A percentile compares a stretch with the other conserved stretches of the same genome.
Evolutionary conservation across 2,888 invertebrate genomes (phyloP).

Genomic region (Drosophila barbarae): DNA sequence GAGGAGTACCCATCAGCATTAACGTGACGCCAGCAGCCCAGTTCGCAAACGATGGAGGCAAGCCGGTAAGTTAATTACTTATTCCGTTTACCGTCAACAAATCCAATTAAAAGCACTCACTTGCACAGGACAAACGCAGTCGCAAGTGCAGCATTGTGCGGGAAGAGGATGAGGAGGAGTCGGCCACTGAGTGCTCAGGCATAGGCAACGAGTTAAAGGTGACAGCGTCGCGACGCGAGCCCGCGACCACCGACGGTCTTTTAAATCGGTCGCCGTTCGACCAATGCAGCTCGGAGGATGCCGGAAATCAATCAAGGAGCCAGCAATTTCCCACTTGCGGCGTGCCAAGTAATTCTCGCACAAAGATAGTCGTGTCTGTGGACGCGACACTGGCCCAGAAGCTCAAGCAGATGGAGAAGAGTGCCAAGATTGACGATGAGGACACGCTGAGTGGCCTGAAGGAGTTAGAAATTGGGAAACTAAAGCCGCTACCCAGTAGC

Average conservation of each 20-base stretch:
- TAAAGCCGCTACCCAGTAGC: conserved; percentile 71
- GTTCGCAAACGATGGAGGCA: conserved; percentile 66
- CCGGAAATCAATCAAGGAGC: conserved; percentile 24
- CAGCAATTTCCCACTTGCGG: conserved; percentile 57
- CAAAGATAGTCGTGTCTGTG: conserved; percentile 80
- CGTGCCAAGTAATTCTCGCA: conserved; percentile 81
- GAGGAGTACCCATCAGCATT: conserved; percentile 74
- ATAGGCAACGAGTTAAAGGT: conserved; percentile 82
- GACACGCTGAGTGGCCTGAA: conserved; percentile 70
- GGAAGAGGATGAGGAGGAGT: conserved; percentile 96
- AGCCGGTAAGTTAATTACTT: conserved; percentile 49
- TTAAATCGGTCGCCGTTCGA: conserved; percentile 86
- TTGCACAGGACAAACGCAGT: conserved; percentile 81
- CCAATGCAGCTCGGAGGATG: conserved; percentile 65
- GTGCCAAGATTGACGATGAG: conserved; percentile 56
- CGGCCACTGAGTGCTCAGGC: conserved; percentile 80
- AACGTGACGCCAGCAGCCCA: conserved; percentile 73
- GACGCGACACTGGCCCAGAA: conserved; percentile 71
- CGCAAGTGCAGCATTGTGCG: conserved; percentile 95
- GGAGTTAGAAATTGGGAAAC: conserved; percentile 77
- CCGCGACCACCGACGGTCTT: conserved; percentile 87
- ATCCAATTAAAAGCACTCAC: conserved; percentile 20
- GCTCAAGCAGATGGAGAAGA: conserved; percentile 72
- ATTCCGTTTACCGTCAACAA: neutral
- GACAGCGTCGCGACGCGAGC: conserved; percentile 84